phyloP scores from a whole-genome alignment of 2,888 invertebrate genomes.

The Tipula lateralis region DNA sequence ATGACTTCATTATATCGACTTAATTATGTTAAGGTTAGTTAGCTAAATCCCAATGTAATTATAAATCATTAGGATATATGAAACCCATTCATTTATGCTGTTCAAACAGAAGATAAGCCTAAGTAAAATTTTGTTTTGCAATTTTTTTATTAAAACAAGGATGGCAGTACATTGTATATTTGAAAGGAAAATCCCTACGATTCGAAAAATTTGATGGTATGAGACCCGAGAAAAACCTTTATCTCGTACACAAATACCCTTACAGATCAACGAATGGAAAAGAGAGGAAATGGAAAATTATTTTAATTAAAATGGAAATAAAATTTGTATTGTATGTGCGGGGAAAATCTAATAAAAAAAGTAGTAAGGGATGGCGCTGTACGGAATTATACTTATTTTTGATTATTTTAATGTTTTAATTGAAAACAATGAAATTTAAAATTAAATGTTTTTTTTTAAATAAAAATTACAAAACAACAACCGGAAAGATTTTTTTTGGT shows the following conservation, averaged over 20 bases:
- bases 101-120: background rate
- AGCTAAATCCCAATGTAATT: background rate
- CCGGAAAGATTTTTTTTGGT: background rate
- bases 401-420: background rate
- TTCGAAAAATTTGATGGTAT: background rate
- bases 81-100: background rate
- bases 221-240: background rate
- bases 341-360: background rate
- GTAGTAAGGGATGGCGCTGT: background rate
- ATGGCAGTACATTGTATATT: background rate
- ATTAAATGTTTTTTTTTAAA: background rate
- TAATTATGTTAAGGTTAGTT: background rate
- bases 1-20: background rate
- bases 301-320: background rate
- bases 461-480: background rate
- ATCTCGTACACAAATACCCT: background rate
- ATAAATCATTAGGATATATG: background rate
- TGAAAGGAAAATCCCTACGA: background rate
- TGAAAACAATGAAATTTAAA: background rate
- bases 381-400: background rate
- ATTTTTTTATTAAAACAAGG: background rate
- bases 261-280: background rate
- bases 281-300: background rate
- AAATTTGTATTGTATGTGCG: background rate
- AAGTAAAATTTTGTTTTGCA: background rate